phyloP scores from a whole-genome alignment of 2,797 vertebrate genomes.

The Poeciliopsis gracilis region DNA sequence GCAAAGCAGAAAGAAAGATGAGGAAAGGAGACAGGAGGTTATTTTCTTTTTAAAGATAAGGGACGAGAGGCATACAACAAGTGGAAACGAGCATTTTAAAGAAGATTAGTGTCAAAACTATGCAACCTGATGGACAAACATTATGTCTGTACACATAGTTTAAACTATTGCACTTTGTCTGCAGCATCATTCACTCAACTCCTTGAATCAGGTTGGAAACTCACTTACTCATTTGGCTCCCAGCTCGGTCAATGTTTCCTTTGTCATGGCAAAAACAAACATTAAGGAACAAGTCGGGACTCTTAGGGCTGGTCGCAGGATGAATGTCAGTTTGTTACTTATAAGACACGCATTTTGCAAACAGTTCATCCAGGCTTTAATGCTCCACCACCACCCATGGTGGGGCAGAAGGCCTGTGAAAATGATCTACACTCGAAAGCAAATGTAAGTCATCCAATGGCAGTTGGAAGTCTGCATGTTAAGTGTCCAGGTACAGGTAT shows the following conservation, averaged over 20 bases:
- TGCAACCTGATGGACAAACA: slow-evolving; percentile 45
- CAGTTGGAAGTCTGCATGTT: slow-evolving; percentile 41
- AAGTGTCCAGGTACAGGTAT: slow-evolving; percentile 22
- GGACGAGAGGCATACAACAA: slow-evolving; percentile 56
- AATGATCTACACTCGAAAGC: slow-evolving; percentile 27
- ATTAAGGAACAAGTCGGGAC: slow-evolving; percentile 23
- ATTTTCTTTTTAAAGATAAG: slow-evolving; percentile 20
- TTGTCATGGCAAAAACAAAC: slow-evolving; percentile 34
- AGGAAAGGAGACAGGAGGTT: slow-evolving; percentile 19
- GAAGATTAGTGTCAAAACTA: slow-evolving; percentile 55
- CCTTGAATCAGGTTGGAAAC: slow-evolving; percentile 34
- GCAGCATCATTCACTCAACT: slow-evolving; percentile 32
- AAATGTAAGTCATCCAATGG: slow-evolving; percentile 43
- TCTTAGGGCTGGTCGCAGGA: slow-evolving; percentile 3
- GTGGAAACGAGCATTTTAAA: slow-evolving; percentile 70
- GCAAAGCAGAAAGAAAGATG: slow-evolving; percentile 61
- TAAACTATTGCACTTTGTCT: slow-evolving; percentile 60
- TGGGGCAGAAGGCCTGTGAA: slow-evolving; percentile 28
- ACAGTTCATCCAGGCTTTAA: slow-evolving; percentile 29
- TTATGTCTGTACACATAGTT: slow-evolving; percentile 36
- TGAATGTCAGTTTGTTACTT: slow-evolving; percentile 15
- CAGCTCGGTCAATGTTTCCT: slow-evolving; percentile 22
- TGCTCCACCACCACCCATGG: not conserved
- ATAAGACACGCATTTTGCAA: slow-evolving; percentile 47
- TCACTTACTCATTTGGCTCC: slow-evolving; percentile 36